Evolutionary conservation across 1,140 invertebrate genomes (phyloP), one percentile per base, ranked within the genome.

Genomic region (Cyclargus thomasi): DNA sequence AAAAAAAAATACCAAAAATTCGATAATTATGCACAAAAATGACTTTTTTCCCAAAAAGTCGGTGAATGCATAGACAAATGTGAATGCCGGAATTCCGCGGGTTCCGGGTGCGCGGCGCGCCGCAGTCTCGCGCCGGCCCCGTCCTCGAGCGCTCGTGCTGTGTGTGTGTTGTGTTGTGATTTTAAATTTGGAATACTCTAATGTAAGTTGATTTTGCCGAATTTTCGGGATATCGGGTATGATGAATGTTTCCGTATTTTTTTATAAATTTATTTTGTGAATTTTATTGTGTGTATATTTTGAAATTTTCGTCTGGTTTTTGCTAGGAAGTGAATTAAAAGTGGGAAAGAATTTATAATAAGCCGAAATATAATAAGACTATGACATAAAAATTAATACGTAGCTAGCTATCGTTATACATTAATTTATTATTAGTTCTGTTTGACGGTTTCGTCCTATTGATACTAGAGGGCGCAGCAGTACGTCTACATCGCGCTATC

Each of bases 71-170:
- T 5, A 35, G 8, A 20, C 16, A 59, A 20, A 20, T 35, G 29
- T 35, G 8, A 35, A 62, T 21, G 22, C 23, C 59, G 20, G 23
- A 62, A 62, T 22, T 47, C 39, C 39, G 39, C 14, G 18, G 18
- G 18, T 59, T 59, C 55, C 10, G 18, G 55, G 20, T 17, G 55
- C 65, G 70, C 70, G 70, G 67, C 68, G 53, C 18, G 67, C 70
- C 70, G 70, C 70, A 72, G 70, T 72, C 67, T 59, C 70, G 65
- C 67, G 67, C 55, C 55, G 29, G 70, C 67, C 65, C 47, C 67
- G 65, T 47, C 21, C 21, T 55, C 53, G 70, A 22, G 29, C 53
- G 67, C 67, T 35, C 66, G 70, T 72, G 35, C 20, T 55, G 47
- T 71, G 35, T 55, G 35, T 68, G 47, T 72, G 67, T 29, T 72